A percentile compares a stretch with the other conserved stretches of the same genome.
Evolutionary conservation across 2,113 vertebrate species (phyloP).

Genomic region (Poecile atricapillus): DNA sequence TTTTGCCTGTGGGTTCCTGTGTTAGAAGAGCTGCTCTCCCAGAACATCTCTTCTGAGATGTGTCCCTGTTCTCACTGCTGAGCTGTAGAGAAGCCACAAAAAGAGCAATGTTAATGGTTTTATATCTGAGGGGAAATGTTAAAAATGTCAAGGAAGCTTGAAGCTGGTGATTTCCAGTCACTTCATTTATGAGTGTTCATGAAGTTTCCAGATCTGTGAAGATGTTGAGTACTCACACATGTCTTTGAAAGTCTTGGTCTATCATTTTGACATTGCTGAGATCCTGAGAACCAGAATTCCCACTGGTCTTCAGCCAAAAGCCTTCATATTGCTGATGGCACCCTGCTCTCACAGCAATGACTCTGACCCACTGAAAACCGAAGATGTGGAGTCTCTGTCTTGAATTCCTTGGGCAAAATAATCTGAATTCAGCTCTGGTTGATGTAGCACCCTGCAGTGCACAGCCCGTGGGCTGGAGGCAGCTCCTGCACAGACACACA

Average conservation of each 20-base stretch:
- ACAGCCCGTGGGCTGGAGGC: background rate
- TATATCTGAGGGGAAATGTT: background rate
- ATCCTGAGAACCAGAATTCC: background rate
- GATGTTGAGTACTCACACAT: background rate
- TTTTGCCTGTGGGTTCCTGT: background rate
- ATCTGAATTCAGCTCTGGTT: background rate
- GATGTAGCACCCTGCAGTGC: background rate
- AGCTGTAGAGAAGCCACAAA: background rate
- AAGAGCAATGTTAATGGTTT: background rate
- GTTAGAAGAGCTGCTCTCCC: background rate
- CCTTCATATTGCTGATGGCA: background rate
- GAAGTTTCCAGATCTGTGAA: background rate
- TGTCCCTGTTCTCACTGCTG: background rate
- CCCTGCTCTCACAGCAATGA: background rate
- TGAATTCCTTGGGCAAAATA: background rate
- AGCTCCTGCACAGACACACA: background rate
- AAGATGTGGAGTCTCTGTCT: background rate
- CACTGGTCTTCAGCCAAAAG: background rate
- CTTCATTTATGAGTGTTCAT: background rate
- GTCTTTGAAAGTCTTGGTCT: background rate
- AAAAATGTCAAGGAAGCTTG: background rate
- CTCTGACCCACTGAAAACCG: background rate
- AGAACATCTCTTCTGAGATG: background rate
- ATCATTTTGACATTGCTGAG: background rate
- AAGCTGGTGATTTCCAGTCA: background rate